A percentile compares a stretch with the other conserved stretches of the same genome.
Conservation (phyloP, 2,113 vertebrate species). For the Rhinolophus ferrumequinum region DNA sequence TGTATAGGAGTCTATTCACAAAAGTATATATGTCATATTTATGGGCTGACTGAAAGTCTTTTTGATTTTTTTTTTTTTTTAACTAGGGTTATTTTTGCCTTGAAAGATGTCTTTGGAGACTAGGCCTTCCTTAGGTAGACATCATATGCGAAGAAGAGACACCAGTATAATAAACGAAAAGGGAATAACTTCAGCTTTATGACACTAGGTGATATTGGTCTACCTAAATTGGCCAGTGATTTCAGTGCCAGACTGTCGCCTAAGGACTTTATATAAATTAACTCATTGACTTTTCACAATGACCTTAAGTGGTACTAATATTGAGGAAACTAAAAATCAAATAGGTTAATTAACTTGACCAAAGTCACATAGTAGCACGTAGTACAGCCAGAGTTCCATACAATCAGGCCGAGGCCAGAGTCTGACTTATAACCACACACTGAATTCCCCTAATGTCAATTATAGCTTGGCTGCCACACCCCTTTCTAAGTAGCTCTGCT, state of each 20-base stretch:
- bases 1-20: not conserved
- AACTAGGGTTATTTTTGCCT: not conserved
- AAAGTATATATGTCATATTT: not conserved
- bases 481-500: not conserved
- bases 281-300: not conserved
- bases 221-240: not conserved
- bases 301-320: slow-evolving; percentile 25
- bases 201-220: not conserved
- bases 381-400: not conserved
- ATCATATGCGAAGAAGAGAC: not conserved
- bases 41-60: not conserved
- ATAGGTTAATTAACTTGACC: slow-evolving; percentile 30
- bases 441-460: rapidly evolving
- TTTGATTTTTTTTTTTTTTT: not conserved
- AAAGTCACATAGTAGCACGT: not conserved
- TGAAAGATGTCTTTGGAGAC: not conserved
- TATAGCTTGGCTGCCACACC: not conserved
- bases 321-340: slow-evolving; percentile 37
- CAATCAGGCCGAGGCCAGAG: not conserved
- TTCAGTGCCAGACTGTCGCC: not conserved
- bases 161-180: not conserved
- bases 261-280: slow-evolving; percentile 41
- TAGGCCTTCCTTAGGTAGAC: not conserved
- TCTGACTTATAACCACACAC: not conserved
- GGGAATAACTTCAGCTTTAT: not conserved